Base-by-base conservation (phyloP, 2,113 vertebrate genomes). In the Procavia capensis region DNA sequence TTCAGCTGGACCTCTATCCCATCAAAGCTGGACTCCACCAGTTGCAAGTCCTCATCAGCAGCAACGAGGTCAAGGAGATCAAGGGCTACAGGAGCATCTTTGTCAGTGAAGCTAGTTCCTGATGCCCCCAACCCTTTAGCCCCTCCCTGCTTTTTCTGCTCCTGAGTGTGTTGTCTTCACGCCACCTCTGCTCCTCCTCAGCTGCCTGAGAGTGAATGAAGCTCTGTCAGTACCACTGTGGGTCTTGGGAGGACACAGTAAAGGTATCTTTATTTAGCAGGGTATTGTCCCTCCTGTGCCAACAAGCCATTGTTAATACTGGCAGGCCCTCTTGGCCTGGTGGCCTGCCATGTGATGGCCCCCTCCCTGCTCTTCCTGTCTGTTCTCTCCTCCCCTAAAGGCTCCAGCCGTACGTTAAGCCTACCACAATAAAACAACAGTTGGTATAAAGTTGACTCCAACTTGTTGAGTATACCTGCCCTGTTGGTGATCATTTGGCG, bases 1-100 rank as follows among this genome's bases (percentile, higher is more conserved):
- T 97, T 68, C 93, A 83, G 0, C 3, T 97, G 88, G 87, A 96
- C 19, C 83, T 98, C 74, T 76, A 96, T 41, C 98, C 97, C 57
- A 91, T 84, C 91, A 98, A 97, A 93, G 70, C 93, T 0, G 97
- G 98, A 31, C 76, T 16, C 47, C 95, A 84, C 82, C 97, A 95
- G 85, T 93, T 98, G 1, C 97, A 98, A 90, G 97, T 97, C 9
- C 97, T 97, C 27, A 78, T 97, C 76, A 97, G 95, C 82, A 96
- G 97, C 94, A 86, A 64, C 0, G 96, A 98, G 68, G 50, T 98
- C 90, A 98, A 97, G 81, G 90, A 97, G 91, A 97, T 98, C 82
- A 97, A 96, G 83, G 97, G 97, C 91, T 96, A 97, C n/a, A 95
- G 92, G 79, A 61, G 95, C 85, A 94, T 98, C 68, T 79, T 88